Evolutionary conservation across 2,113 vertebrate genomes (phyloP), one percentile per base, ranked within the genome.

Genomic region (Epinephelus lanceolatus): DNA sequence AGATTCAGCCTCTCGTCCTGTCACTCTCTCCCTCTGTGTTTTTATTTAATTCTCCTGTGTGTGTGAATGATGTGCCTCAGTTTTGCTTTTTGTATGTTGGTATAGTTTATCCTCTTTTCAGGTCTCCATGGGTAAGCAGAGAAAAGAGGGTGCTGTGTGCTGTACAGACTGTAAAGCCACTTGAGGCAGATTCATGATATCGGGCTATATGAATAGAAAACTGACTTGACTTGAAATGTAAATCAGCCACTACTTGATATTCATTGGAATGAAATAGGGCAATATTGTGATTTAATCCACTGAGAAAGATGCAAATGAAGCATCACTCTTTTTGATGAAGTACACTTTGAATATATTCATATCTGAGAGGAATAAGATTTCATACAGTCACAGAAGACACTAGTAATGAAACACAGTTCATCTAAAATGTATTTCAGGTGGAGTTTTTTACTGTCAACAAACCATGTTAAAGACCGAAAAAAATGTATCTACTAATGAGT

Each of bases 291-390:
- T 71, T 62, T 25, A 21, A 52, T 78, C 47, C 13, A 4, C 33
- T 56, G 3, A 55, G 18, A 30, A 47, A 59, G 5, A 79, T 70
- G 66, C 59, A 62, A 71, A 62, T 62, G 45, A 42, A 37, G 51
- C 2, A 0, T 40, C 75, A 68, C 40, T 2, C 12, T 59, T 61
- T 33, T 21, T 18, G 55, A 78, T 37, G 27, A 78, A 69, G 45
- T 67, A 1, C 21, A n/a, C 37, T 66, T 23, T 63, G 59, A 72
- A 72, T 55, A 72, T 33, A 13, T 80, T 72, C 33, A 37, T 23
- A 40, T 40, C 27, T 15, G 27, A 37, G 63, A 37, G 21, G 25
- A 10, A 56, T 45, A 55, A 65, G 18, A 62, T 47, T 49, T 23
- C 75, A 59, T 11, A 71, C 21, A 67, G 70, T n/a, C 40, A 53